These are phyloP conservation scores for Rhea americana DNA, from an alignment of 2,113 vertebrate genomes.

Conservation along the genomic window DNA sequence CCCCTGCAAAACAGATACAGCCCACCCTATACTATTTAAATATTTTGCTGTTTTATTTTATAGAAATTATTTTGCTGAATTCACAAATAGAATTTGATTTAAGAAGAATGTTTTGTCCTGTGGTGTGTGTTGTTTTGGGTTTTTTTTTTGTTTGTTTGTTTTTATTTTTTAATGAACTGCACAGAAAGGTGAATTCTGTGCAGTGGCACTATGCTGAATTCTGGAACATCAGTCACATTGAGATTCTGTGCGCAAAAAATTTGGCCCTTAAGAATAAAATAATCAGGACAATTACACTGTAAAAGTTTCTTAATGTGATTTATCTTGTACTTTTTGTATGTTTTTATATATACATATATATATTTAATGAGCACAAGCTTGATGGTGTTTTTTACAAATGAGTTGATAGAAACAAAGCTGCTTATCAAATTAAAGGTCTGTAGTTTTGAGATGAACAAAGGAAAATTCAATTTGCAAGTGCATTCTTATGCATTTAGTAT, in stretches of 20 bases:
- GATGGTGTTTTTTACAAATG: slow-evolving; percentile 82
- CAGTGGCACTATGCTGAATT: slow-evolving; percentile 83
- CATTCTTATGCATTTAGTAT: slow-evolving; percentile 70
- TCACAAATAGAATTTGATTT: slow-evolving; percentile 99
- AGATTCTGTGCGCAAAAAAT: slow-evolving; percentile 92
- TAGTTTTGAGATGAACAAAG: slow-evolving; percentile 72
- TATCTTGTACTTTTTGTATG: slow-evolving; percentile 86
- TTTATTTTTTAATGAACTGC: slow-evolving; percentile 68
- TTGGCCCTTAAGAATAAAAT: slow-evolving; percentile 92
- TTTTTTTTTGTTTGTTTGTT: slow-evolving; percentile 80
- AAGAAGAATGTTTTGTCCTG: slow-evolving; percentile 97
- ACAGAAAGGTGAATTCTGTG: slow-evolving; percentile 74
- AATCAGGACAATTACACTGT: slow-evolving; percentile 88
- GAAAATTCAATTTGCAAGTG: slow-evolving; percentile 53
- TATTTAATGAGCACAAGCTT: slow-evolving; percentile 86
- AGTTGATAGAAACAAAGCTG: slow-evolving; percentile 76
- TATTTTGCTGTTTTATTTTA: slow-evolving; percentile 99
- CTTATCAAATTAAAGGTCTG: slow-evolving; percentile 71
- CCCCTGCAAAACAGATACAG: slow-evolving; percentile 98
- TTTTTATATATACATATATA: slow-evolving; percentile 85
- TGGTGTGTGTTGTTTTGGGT: slow-evolving; percentile 78
- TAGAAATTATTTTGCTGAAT: slow-evolving; percentile 99
- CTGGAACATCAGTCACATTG: slow-evolving; percentile 89
- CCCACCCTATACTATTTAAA: slow-evolving; percentile 99
- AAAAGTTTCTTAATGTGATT: slow-evolving; percentile 86